Conservation (phyloP, 2,888 invertebrate species). For the Venusia cambrica region DNA sequence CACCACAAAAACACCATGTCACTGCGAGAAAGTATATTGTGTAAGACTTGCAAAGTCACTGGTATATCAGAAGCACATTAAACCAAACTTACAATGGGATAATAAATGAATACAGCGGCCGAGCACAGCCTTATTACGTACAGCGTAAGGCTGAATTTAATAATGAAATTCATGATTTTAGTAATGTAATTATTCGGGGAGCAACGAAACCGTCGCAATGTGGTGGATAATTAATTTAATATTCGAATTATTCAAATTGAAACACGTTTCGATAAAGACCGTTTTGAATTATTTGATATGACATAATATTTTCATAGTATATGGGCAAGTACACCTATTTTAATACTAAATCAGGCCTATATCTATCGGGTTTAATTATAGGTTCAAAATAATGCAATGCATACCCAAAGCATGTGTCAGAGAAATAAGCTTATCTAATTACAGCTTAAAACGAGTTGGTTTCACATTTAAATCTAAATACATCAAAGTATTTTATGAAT, state of each 20-base stretch:
- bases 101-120: slow-evolving; percentile 32
- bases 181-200: slow-evolving; percentile 17
- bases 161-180: slow-evolving; percentile 6
- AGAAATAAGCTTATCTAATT: no score
- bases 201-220: slow-evolving; percentile 19
- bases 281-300: slow-evolving; percentile 1
- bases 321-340: no score
- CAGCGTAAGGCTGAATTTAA: slow-evolving; percentile 14
- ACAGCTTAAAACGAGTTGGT: no score
- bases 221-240: slow-evolving; percentile 13
- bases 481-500: no score
- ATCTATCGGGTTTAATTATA: no score
- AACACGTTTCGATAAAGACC: slow-evolving; percentile 9
- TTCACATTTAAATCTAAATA: no score
- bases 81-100: slow-evolving; percentile 41
- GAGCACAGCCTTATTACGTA: slow-evolving; percentile 8
- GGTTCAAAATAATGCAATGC: no score
- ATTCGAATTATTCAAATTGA: slow-evolving; percentile 13
- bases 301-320: slow-evolving; percentile 3
- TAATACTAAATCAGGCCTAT: no score
- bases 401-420: no score
- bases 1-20: slow-evolving; percentile 32
- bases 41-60: slow-evolving; percentile 36
- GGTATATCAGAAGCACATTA: slow-evolving; percentile 44
- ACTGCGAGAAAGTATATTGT: slow-evolving; percentile 36